A percentile compares a stretch with the other conserved stretches of the same genome.
These are phyloP conservation scores for Mesochorus sp. DNA, from an alignment of 2,888 invertebrate genomes.

Conservation along the genomic window DNA sequence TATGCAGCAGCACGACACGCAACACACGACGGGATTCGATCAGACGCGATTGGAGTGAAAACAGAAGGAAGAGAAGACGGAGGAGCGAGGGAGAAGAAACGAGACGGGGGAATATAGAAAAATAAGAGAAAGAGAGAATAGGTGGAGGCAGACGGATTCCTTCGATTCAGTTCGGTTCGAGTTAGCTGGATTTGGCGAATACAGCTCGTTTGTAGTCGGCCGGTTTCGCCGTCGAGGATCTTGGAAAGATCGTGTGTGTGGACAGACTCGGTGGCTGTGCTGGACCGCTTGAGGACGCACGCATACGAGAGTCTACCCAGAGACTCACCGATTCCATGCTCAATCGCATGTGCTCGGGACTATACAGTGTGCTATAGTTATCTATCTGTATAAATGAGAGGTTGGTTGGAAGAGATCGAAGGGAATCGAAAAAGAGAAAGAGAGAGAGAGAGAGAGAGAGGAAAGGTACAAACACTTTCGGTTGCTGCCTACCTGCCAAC, in stretches of 20 bases:
- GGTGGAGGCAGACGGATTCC: conserved; percentile 69
- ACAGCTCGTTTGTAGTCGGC: conserved; percentile 78
- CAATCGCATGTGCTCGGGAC: background rate
- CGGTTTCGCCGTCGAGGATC: conserved; percentile 49
- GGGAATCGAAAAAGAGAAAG: conserved; percentile 26
- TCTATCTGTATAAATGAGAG: background rate
- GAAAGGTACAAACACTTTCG: conserved; percentile 26
- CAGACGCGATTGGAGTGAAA: background rate
- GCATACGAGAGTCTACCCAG: too few relatives aligned
- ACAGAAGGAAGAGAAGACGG: background rate
- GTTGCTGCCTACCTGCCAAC: conserved; percentile 67
- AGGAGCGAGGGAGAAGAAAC: conserved; percentile 26
- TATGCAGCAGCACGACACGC: too few relatives aligned
- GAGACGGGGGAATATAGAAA: conserved; percentile 32
- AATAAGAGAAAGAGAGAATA: conserved; percentile 41
- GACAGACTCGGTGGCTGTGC: conserved; percentile 47
- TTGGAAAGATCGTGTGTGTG: conserved; percentile 48
- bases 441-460: conserved; percentile 32
- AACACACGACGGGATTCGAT: too few relatives aligned
- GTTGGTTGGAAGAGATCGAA: conserved; percentile 6
- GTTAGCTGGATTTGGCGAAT: conserved; percentile 79
- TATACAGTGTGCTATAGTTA: background rate
- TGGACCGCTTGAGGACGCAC: too few relatives aligned
- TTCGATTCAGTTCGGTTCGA: conserved; percentile 77
- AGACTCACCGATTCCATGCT: too few relatives aligned